These are phyloP conservation scores for Podarcis lilfordi DNA, from an alignment of 2,797 vertebrate genomes.

Conservation along the genomic window DNA sequence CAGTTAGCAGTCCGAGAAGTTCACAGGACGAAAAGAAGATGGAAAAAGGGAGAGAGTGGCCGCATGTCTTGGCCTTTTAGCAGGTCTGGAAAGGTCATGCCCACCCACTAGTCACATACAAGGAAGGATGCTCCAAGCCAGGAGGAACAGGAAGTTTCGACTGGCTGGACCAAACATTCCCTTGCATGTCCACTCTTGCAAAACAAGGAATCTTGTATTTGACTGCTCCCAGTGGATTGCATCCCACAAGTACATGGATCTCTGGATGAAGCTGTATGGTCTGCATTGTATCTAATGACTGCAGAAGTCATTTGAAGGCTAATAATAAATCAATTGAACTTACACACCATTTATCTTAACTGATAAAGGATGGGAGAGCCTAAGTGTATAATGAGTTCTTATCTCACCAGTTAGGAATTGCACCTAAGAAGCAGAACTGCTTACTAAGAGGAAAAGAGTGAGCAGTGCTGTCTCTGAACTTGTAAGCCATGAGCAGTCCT, in stretches of 20 bases:
- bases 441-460: not conserved
- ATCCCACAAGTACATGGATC: not conserved
- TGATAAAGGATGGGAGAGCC: not conserved
- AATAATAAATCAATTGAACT: not conserved
- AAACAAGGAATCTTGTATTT: no score
- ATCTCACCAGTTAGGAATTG: not conserved
- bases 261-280: not conserved
- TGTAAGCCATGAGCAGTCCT: not conserved
- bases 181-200: no score
- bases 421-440: not conserved
- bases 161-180: no score
- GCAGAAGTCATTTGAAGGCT: not conserved
- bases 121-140: no score
- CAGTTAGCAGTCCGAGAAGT: no score
- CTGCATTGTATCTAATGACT: not conserved
- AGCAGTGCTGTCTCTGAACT: not conserved
- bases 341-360: not conserved
- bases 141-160: no score
- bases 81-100: no score
- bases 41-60: no score
- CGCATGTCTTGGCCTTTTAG: no score
- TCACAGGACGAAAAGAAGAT: no score
- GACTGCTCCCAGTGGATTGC: no score
- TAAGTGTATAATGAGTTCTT: conserved; percentile 14
- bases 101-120: no score